Evolutionary conservation across 2,113 vertebrate genomes (phyloP).

Genomic region (Paradoxurus hermaphroditus): DNA sequence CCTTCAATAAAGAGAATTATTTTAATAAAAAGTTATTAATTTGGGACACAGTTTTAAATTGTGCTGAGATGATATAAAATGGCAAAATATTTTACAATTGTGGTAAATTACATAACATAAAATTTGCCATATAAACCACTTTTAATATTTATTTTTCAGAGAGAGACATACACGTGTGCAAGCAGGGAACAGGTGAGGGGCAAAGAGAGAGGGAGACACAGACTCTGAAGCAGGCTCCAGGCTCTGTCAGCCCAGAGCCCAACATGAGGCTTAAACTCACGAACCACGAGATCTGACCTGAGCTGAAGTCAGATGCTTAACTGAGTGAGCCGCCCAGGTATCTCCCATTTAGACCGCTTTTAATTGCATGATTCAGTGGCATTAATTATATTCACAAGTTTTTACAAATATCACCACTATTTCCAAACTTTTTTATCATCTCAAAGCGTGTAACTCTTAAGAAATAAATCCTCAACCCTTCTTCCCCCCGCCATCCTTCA

Average conservation of each 20-base stretch:
- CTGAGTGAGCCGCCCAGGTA: too few species aligned
- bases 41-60: not conserved
- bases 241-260: too few species aligned
- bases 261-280: too few species aligned
- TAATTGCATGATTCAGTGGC: not conserved
- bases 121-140: not conserved
- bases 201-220: too few species aligned
- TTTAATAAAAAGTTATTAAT: not conserved
- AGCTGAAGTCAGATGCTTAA: too few species aligned
- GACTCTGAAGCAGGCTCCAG: too few species aligned
- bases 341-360: not conserved
- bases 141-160: not conserved
- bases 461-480: not conserved
- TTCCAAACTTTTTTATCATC: not conserved
- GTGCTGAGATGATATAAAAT: not conserved
- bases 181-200: too few species aligned
- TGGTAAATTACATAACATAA: not conserved
- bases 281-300: too few species aligned
- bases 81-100: not conserved
- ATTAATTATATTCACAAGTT: not conserved
- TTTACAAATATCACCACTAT: not conserved
- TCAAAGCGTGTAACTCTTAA: not conserved
- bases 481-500: not conserved
- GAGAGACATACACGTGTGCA: too few species aligned
- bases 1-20: not conserved